Evolutionary conservation across 1,140 invertebrate genomes (phyloP), one percentile per base, ranked within the genome.

Genomic region (Hyles euphorbiae): DNA sequence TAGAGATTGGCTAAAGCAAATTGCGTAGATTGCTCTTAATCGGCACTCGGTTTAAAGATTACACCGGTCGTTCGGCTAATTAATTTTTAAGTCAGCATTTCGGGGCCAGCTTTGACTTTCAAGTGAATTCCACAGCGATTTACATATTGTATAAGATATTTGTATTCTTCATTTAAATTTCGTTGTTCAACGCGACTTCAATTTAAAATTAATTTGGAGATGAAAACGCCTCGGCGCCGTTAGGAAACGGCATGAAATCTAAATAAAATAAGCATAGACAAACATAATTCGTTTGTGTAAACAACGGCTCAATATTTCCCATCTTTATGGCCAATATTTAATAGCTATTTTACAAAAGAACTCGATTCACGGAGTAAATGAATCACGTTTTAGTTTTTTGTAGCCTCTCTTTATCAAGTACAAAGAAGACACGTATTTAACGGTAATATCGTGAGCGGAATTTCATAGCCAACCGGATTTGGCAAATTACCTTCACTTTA

Each of bases 51-150:
- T 81, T 63, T 70, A 74, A 72, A 83, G 84, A 88, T 88, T 89
- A 89, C 84, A 82, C 80, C 83, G 83, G 86, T 89, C 81, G 81
- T 89, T 85, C 81, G 81, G 78, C 77, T 89, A 89, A 90, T 90
- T 89, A 90, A 89, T 90, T 89, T 89, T 90, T 88, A 88, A 90
- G 85, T 88, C 85, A 64, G 74, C 69, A 75, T 81, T 74, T 76
- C 72, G 68, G 71, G 71, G 65, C 65, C 72, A 70, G 68, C 71
- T 77, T 75, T 70, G 74, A 78, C 71, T 83, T 80, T 74, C 68
- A 65, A 78, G 70, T 74, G 73, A 81, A 81, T 83, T 78, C 65
- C 68, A 74, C 70, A 78, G 63, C 71, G 72, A 83, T 83, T 83
- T 84, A 77, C 77, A 84, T 87, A 78, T 81, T 75, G 72, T 75